Percentiles rank a stretch among this genome's conserved stretches.
These are phyloP conservation scores for Lucilia sericata DNA, from an alignment of 1,140 invertebrate genomes.

Conservation along the genomic window DNA sequence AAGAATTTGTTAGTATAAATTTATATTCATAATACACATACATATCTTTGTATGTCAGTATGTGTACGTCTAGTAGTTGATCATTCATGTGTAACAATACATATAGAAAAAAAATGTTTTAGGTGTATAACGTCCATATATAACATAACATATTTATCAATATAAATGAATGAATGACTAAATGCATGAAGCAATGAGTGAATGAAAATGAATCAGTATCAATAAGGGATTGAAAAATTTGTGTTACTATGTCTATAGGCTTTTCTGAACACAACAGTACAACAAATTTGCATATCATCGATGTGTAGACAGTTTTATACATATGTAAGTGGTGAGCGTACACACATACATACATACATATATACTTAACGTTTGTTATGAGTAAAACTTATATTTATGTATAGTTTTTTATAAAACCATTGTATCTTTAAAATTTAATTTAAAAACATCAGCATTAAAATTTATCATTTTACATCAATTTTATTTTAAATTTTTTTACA, in stretches of 20 bases:
- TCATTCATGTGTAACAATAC: background rate
- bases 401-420: too few species aligned
- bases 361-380: too few species aligned
- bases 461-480: background rate
- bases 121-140: background rate
- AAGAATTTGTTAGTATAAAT: background rate
- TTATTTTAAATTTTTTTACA: background rate
- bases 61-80: background rate
- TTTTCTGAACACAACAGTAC: background rate
- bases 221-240: background rate
- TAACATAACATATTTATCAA: background rate
- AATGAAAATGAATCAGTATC: slow-evolving; percentile 3
- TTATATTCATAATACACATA: background rate
- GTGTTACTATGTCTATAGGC: slow-evolving; percentile 30
- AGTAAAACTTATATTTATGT: too few species aligned
- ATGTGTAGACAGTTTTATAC: too few species aligned
- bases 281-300: background rate
- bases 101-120: background rate
- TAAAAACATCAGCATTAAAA: background rate
- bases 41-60: background rate
- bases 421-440: background rate
- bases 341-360: too few species aligned
- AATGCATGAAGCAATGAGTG: background rate
- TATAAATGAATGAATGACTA: background rate
- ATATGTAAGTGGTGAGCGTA: too few species aligned